Base-by-base conservation (phyloP, 2,113 vertebrate genomes). In the Cisticola juncidis region DNA sequence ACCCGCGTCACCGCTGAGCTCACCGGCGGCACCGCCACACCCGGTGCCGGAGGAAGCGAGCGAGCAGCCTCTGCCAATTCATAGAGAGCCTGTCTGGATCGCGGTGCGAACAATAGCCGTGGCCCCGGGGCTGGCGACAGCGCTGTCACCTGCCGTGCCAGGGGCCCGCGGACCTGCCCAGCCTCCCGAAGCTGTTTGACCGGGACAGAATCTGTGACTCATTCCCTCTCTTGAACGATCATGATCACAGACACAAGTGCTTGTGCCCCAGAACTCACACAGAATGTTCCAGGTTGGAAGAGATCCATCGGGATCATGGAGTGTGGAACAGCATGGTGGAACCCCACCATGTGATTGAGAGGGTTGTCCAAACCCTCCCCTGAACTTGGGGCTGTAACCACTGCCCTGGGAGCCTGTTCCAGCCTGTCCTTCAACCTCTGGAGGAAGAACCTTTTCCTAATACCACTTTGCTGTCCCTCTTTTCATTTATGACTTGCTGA, bases 61-160 rank as follows among this genome's bases (percentile, higher is more conserved):
- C 24, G 6, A 9, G 33, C 17, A 16, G n/a, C 51, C 13, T 42
- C 23, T 7, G 48, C 14, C 22, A 0, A 15, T 15, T 7, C 3
- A 0, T 2, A 22, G 0, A 0, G 18, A 9, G 64, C 54, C 48
- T 1, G 24, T 2, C 0, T 0, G 16, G 44, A 1, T 9, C 8
- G 24, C 7, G 79, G 24, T 17, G 65, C 15, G 6, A 47, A 23
- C 84, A 3, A 0, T 24, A 54, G 28, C 64, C 38, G 33, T 5
- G 48, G 36, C 54, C 47, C 54, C 0, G 15, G n/a, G 12, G 5
- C 13, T 25, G 85, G 80, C 8, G 58, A 23, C 80, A 1, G 11
- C 1, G 61, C 56, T 14, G 81, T 7, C 78, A 3, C 40, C 72
- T 21, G 36, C 82, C 48, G 35, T 58, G 53, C 42, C 70, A 0